These are phyloP conservation scores for Penaeus chinensis DNA, from an alignment of 1,140 invertebrate genomes.

Conservation along the genomic window DNA sequence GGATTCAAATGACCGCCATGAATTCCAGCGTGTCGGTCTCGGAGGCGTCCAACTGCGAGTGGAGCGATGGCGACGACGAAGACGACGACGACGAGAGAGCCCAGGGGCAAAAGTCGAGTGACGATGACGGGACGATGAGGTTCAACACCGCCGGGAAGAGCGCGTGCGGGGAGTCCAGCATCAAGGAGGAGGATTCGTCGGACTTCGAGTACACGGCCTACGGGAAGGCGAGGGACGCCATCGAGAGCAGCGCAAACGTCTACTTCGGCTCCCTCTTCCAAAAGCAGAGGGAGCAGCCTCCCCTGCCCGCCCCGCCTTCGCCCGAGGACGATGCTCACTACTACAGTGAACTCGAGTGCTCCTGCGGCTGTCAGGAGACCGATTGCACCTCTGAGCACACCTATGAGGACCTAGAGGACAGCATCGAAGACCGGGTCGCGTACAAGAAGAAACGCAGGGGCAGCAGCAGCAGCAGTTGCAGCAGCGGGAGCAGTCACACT, in stretches of 20 bases:
- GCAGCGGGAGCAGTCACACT: conserved; percentile 32
- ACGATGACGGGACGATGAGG: conserved; percentile 54
- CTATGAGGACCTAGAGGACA: conserved; percentile 42
- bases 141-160: conserved; percentile 53
- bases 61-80: not conserved
- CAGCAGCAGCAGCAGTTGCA: conserved; percentile 11
- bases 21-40: conserved; percentile 41
- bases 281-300: too few species aligned
- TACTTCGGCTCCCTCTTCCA: not conserved
- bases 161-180: conserved; percentile 8
- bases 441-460: not conserved
- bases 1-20: conserved; percentile 56
- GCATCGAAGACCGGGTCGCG: not conserved
- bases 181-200: conserved; percentile 47
- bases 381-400: conserved; percentile 17
- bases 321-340: conserved; percentile 18
- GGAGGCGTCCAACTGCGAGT: conserved; percentile 24
- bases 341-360: conserved; percentile 49
- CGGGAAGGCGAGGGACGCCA: not conserved
- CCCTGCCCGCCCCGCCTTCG: not conserved
- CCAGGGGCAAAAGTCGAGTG: conserved; percentile 29
- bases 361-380: conserved; percentile 26
- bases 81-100: not conserved
- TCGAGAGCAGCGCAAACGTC: not conserved
- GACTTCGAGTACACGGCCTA: conserved; percentile 53